phyloP scores from a whole-genome alignment of 1,140 invertebrate species.

The Araneus ventricosus region DNA sequence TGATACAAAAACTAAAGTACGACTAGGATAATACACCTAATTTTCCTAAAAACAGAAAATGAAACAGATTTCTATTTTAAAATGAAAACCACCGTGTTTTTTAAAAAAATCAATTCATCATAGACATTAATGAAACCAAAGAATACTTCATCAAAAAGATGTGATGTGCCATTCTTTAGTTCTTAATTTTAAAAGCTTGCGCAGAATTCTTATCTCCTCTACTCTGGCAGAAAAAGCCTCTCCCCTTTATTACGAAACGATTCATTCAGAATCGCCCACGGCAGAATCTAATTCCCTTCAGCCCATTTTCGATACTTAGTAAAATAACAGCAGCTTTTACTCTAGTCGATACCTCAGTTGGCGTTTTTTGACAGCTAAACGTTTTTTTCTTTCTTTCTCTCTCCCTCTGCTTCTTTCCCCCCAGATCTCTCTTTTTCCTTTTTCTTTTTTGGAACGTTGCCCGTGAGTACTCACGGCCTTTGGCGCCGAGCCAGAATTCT shows the following conservation, averaged over 20 bases:
- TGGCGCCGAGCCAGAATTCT: slow-evolving; percentile 64
- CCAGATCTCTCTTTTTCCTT: neutral
- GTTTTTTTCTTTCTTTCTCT: neutral
- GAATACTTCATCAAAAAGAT: too few species aligned
- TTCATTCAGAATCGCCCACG: slow-evolving; percentile 36
- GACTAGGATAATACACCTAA: too few species aligned
- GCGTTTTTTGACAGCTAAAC: slow-evolving; percentile 49
- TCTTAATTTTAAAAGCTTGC: neutral
- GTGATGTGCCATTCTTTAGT: neutral
- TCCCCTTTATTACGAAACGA: slow-evolving; percentile 29
- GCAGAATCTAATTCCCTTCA: slow-evolving; percentile 39
- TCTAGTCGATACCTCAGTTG: slow-evolving; percentile 50
- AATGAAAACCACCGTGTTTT: too few species aligned
- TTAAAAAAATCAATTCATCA: too few species aligned
- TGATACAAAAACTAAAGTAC: too few species aligned
- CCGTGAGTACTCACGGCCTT: slow-evolving; percentile 71
- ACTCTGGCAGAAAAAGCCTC: neutral
- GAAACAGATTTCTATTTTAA: too few species aligned
- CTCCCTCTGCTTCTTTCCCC: neutral
- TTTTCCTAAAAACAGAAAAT: too few species aligned
- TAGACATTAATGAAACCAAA: too few species aligned
- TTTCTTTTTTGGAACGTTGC: slow-evolving; percentile 64
- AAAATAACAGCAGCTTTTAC: slow-evolving; percentile 24
- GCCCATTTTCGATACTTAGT: slow-evolving; percentile 37
- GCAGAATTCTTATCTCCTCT: neutral